These are phyloP conservation scores for Hipposideros larvatus DNA, from an alignment of 2,797 vertebrate species.

Conservation along the genomic window DNA sequence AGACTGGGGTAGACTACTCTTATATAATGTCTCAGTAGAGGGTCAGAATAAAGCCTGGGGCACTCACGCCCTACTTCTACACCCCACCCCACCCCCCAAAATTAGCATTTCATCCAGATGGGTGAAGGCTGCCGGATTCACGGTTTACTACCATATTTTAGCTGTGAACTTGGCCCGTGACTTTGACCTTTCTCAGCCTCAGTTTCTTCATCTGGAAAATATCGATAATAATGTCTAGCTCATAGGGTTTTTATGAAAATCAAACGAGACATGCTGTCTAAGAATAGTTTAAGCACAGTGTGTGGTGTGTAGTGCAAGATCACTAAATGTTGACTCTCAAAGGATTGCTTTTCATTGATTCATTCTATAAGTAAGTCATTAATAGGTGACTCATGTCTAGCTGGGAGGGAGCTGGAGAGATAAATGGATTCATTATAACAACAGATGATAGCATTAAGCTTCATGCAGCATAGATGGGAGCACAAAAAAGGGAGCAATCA, in stretches of 20 bases:
- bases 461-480: fast-evolving
- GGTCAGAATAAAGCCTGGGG: background rate
- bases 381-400: background rate
- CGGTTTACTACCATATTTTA: background rate
- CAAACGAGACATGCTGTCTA: background rate
- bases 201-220: background rate
- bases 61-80: fast-evolving
- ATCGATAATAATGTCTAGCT: background rate
- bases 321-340: background rate
- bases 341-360: background rate
- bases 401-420: background rate
- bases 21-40: background rate
- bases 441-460: too few species aligned
- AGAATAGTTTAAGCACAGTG: background rate
- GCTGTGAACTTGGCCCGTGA: background rate
- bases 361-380: background rate
- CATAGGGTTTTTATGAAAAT: background rate
- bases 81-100: too few species aligned
- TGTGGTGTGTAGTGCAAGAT: fast-evolving
- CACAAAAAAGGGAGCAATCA: background rate
- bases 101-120: background rate
- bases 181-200: background rate
- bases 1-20: background rate
- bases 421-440: background rate
- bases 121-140: fast-evolving